Evolutionary conservation across 2,888 invertebrate species (phyloP).

Genomic region (Chrysomela aeneicollis): DNA sequence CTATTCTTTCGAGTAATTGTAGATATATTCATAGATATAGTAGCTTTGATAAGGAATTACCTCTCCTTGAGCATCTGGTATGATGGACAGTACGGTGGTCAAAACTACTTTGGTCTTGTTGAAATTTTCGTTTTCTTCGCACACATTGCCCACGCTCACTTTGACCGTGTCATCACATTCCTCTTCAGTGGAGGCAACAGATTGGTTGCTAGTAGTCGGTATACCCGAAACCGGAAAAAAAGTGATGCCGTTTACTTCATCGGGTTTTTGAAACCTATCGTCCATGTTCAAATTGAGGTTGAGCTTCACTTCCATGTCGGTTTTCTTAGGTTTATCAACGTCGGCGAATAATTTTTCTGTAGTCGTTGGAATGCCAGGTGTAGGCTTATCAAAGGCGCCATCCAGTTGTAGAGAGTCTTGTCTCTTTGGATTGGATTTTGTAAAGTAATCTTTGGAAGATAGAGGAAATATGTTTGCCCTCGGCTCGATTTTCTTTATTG

Average conservation of each 20-base stretch:
- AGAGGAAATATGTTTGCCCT: slow-evolving; percentile 33
- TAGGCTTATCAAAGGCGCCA: slow-evolving; percentile 3
- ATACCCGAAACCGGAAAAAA: neutral
- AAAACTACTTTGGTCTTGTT: slow-evolving; percentile 27
- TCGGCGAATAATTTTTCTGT: neutral
- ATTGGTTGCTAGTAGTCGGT: neutral
- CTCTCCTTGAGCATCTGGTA: slow-evolving; percentile 32
- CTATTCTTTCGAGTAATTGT: no score
- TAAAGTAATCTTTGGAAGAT: slow-evolving; percentile 37
- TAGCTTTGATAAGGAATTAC: no score
- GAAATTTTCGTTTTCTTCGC: slow-evolving; percentile 36
- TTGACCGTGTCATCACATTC: slow-evolving; percentile 1
- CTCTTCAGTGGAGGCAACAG: neutral
- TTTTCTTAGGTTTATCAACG: neutral
- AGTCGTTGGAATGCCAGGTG: neutral
- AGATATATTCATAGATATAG: no score
- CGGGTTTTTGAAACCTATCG: neutral
- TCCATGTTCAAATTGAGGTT: slow-evolving; percentile 7
- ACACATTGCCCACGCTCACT: slow-evolving; percentile 18
- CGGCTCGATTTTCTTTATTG: slow-evolving; percentile 18
- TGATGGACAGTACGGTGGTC: slow-evolving; percentile 38
- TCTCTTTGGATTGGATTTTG: slow-evolving; percentile 14
- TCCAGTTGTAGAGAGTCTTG: slow-evolving; percentile 9
- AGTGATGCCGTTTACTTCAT: neutral
- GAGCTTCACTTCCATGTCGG: slow-evolving; percentile 6